These are phyloP conservation scores for Sandelia bainsii DNA, from an alignment of 2,797 vertebrate genomes.

Conservation along the genomic window DNA sequence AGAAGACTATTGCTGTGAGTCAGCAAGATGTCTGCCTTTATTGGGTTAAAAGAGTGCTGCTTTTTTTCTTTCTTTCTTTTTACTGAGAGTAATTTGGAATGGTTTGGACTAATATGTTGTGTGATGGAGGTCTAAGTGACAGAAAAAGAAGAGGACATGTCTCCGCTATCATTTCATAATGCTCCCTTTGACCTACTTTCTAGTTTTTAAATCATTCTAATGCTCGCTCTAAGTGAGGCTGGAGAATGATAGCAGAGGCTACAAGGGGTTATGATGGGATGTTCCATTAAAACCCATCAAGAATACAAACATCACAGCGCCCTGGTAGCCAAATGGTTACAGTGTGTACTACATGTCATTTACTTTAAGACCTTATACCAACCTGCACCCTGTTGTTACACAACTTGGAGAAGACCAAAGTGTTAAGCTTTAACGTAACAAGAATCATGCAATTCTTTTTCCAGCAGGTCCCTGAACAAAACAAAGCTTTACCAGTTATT, in stretches of 20 bases:
- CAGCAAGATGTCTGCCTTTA: conserved; percentile 77
- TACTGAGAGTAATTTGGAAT: conserved; percentile 54
- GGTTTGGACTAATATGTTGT: conserved; percentile 49
- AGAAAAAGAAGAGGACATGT: conserved; percentile 52
- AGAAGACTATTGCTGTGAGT: conserved; percentile 75
- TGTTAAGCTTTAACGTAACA: conserved; percentile 11
- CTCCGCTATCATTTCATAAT: conserved; percentile 64
- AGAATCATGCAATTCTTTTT: conserved; percentile 9
- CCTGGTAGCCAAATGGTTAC: too few species aligned
- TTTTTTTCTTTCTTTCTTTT: conserved; percentile 33
- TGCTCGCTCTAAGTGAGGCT: conserved; percentile 48
- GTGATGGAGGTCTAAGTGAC: conserved; percentile 66
- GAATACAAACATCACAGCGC: conserved; percentile 45
- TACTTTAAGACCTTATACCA: conserved; percentile 4
- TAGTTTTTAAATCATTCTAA: conserved; percentile 73
- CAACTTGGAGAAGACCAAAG: conserved; percentile 43
- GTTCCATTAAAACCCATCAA: conserved; percentile 40
- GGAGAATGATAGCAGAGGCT: conserved; percentile 40
- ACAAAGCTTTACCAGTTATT: conserved; percentile 22
- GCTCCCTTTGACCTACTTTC: conserved; percentile 73
- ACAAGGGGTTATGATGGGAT: conserved; percentile 35
- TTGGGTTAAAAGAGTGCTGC: conserved; percentile 72
- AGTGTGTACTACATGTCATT: too few species aligned
- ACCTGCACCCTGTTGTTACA: conserved; percentile 22
- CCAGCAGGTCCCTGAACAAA: conserved; percentile 24